phyloP scores from a whole-genome alignment of 2,113 vertebrate genomes.

The Nothobranchius kuhntae region DNA sequence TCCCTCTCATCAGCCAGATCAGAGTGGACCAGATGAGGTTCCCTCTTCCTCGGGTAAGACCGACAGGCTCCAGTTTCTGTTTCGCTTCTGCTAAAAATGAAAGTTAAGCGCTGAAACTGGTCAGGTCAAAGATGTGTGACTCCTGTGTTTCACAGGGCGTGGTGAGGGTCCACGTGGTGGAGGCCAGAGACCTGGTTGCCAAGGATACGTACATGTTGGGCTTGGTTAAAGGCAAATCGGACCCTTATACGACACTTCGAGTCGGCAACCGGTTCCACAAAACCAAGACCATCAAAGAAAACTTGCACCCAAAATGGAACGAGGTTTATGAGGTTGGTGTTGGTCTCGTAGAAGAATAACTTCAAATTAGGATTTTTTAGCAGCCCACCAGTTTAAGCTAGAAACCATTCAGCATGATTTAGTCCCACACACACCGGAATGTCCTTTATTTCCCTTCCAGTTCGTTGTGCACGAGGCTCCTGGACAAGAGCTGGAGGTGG shows the following conservation, averaged over 20 bases:
- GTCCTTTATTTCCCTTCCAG: constrained; percentile 60
- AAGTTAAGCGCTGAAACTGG: not conserved
- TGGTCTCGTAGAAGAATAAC: too few relatives aligned
- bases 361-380: too few relatives aligned
- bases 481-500: constrained; percentile 93
- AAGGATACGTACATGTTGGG: constrained; percentile 90
- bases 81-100: not conserved
- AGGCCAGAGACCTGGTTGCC: constrained; percentile 86
- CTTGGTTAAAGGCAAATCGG: constrained; percentile 90
- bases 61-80: constrained; percentile 7
- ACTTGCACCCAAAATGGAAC: constrained; percentile 88
- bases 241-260: constrained; percentile 86
- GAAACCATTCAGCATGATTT: too few relatives aligned
- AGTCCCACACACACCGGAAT: not conserved
- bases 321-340: constrained; percentile 89
- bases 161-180: constrained; percentile 86
- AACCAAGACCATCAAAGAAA: constrained; percentile 88
- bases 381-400: too few relatives aligned
- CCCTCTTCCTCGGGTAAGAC: constrained; percentile 88
- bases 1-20: constrained; percentile 91
- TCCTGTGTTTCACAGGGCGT: constrained; percentile 82
- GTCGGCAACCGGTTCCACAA: constrained; percentile 82
- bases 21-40: constrained; percentile 89
- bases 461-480: constrained; percentile 94
- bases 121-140: not conserved